Evolutionary conservation across 2,113 vertebrate species (phyloP).

Genomic region (Geothlypis trichas): DNA sequence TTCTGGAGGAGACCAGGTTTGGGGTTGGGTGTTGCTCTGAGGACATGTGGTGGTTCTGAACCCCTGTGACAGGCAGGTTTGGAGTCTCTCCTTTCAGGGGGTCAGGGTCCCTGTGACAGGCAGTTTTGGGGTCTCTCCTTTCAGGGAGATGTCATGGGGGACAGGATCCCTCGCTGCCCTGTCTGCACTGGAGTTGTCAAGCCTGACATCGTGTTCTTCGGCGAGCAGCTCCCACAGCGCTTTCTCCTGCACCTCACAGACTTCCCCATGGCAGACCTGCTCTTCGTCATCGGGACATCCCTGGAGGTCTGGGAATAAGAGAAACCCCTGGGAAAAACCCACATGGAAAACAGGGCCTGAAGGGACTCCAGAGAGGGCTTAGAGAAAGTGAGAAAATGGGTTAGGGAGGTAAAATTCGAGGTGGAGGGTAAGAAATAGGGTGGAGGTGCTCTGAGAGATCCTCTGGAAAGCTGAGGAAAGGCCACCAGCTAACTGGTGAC

Average conservation of each 20-base stretch:
- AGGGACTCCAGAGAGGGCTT: neutral
- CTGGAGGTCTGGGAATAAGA: conserved; percentile 81
- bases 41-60: fast-evolving
- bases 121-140: neutral
- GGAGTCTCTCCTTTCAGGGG: neutral
- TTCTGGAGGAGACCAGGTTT: neutral
- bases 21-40: neutral
- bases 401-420: neutral
- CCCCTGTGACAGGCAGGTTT: neutral
- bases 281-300: conserved; percentile 91
- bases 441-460: neutral
- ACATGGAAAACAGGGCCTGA: neutral
- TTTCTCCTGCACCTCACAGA: conserved; percentile 87
- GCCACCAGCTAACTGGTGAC: neutral
- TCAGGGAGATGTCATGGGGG: neutral
- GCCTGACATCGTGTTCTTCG: conserved; percentile 93
- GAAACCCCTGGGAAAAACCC: neutral
- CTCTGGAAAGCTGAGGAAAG: neutral
- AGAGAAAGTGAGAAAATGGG: neutral
- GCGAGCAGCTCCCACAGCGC: conserved; percentile 85
- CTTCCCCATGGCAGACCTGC: conserved; percentile 89
- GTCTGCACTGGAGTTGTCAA: conserved; percentile 86
- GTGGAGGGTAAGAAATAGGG: neutral
- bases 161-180: conserved; percentile 80
- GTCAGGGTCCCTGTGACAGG: neutral